Evolutionary conservation across 2,113 vertebrate genomes (phyloP), one percentile per base, ranked within the genome.

Genomic region (Equus przewalskii): DNA sequence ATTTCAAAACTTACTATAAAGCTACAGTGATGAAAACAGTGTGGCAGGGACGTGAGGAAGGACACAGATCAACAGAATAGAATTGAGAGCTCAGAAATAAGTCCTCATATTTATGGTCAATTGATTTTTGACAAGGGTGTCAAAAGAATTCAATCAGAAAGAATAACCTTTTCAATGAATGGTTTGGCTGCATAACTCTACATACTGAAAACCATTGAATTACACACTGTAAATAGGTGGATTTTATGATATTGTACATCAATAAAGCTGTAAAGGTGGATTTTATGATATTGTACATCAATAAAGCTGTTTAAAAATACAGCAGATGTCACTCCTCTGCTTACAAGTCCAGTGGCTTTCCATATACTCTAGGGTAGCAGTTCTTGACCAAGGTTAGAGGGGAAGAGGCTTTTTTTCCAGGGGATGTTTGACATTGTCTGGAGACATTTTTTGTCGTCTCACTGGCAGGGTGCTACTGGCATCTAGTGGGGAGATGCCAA

Each of bases 401-500:
- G 58, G 22, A 89, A 46, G 72, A 64, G 46, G 6, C 16, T 75
- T 88, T 49, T 60, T 36, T 33, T 75, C 28, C 69, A 75, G 19
- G 36, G 54, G 36, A 44, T 28, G 11, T 33, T 88, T 58, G 85
- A 46, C 69, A 60, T 62, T 83, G 28, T 9, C 56, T 62, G 28
- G 56, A 72, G 54, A 49, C 28, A 49, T 60, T n/a, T 62, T 46
- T 41, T 56, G 28, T 60, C n/a, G 56, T 75, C 12, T 44, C 41
- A 75, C 28, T 62, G 67, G 22, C 56, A 73, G 67, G 67, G 30
- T 83, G 56, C 41, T 83, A 21, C 54, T 83, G 90, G 54, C 79
- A 73, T 70, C 90, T 83, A 92, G 54, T 73, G 79, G 90, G 79
- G 69, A 72, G 90, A 83, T 41, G 67, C 56, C 67, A 60, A 62